Percentiles rank a stretch among this genome's conserved stretches.
Evolutionary conservation across 1,140 invertebrate genomes (phyloP).

Genomic region (Drosophila chauvacae): DNA sequence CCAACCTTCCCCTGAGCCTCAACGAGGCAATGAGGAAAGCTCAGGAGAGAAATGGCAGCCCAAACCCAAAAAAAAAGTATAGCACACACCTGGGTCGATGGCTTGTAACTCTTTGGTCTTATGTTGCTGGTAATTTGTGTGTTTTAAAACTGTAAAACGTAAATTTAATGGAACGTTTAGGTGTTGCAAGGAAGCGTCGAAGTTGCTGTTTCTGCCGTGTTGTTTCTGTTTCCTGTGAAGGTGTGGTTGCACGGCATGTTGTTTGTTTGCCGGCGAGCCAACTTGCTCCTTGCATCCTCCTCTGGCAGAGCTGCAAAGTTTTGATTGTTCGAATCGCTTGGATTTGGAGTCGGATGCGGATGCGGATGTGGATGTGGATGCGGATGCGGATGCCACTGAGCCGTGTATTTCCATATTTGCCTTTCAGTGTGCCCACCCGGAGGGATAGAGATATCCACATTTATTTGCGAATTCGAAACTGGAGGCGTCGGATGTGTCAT

Average conservation of each 20-base stretch:
- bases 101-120: slow-evolving; percentile 68
- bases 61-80: not conserved
- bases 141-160: slow-evolving; percentile 77
- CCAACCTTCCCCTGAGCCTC: not conserved
- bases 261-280: slow-evolving; percentile 28
- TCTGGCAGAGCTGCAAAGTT: slow-evolving; percentile 17
- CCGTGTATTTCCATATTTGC: slow-evolving; percentile 25
- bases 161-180: slow-evolving; percentile 81
- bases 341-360: not conserved
- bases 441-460: not conserved
- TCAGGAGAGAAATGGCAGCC: not conserved
- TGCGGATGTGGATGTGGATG: not conserved
- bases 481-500: slow-evolving; percentile 11
- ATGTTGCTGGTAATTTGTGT: slow-evolving; percentile 77
- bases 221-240: slow-evolving; percentile 16
- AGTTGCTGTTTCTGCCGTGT: slow-evolving; percentile 22
- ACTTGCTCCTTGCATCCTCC: slow-evolving; percentile 9
- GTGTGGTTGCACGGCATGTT: slow-evolving; percentile 35
- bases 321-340: slow-evolving; percentile 28
- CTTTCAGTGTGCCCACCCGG: not conserved
- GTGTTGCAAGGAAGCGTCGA: slow-evolving; percentile 59
- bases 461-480: not conserved
- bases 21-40: not conserved
- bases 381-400: not conserved
- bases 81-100: slow-evolving; percentile 39